These are phyloP conservation scores for Calephelis perditalis DNA, from an alignment of 2,888 invertebrate species.

Conservation along the genomic window DNA sequence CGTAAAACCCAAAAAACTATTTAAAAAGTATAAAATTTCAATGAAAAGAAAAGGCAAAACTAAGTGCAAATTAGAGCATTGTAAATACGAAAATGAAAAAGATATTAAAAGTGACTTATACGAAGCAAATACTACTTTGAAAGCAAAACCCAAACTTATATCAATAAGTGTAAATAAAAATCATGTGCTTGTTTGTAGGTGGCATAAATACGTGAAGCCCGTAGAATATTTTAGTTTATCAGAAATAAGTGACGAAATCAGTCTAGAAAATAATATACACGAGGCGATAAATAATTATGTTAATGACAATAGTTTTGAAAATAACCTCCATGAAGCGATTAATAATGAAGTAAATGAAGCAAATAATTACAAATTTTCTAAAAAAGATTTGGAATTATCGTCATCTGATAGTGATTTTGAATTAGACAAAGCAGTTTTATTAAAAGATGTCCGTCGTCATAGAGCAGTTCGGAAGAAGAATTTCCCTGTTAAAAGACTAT, in stretches of 20 bases:
- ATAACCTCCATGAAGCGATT: conserved; percentile 21
- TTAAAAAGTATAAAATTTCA: conserved; percentile 37
- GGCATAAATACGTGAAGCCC: conserved; percentile 39
- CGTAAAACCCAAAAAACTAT: conserved; percentile 29
- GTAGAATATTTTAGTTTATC: background rate
- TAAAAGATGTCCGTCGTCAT: conserved; percentile 54
- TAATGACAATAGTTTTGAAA: conserved; percentile 42
- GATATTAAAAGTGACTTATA: conserved; percentile 39
- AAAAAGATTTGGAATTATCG: conserved; percentile 54
- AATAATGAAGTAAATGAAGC: conserved; percentile 37
- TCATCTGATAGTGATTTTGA: conserved; percentile 60
- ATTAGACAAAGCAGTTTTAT: conserved; percentile 38
- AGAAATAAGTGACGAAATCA: conserved; percentile 9
- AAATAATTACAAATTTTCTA: conserved; percentile 42
- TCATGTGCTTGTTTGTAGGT: conserved; percentile 38
- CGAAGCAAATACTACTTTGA: conserved; percentile 45
- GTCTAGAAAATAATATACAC: conserved; percentile 15
- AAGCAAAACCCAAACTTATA: conserved; percentile 42
- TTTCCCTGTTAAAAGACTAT: conserved; percentile 37
- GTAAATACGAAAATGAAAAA: conserved; percentile 39
- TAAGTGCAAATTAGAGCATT: conserved; percentile 38
- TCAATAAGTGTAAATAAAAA: conserved; percentile 36
- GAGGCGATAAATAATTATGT: conserved; percentile 37
- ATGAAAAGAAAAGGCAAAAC: conserved; percentile 31
- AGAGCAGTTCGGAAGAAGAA: conserved; percentile 56